These are phyloP conservation scores for Speoplatyrhinus poulsoni DNA, from an alignment of 2,113 vertebrate genomes.

Conservation along the genomic window DNA sequence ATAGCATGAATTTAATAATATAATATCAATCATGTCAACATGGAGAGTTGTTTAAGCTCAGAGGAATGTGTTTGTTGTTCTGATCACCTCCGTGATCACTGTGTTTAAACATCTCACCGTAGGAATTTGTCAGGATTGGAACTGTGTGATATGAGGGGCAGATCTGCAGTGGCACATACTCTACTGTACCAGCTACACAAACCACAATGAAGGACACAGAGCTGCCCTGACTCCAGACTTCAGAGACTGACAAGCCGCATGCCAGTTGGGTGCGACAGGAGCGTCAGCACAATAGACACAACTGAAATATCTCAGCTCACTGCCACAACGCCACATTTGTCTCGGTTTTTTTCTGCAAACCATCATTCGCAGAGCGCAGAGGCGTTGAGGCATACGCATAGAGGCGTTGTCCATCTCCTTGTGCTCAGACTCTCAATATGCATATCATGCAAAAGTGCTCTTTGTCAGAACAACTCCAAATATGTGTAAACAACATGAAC, in stretches of 20 bases:
- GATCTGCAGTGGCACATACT: not conserved
- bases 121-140: constrained; percentile 7
- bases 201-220: not conserved
- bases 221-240: constrained; percentile 25
- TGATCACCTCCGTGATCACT: constrained; percentile 1
- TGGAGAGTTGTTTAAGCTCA: constrained; percentile 6
- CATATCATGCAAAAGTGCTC: constrained; percentile 37
- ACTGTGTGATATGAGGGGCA: constrained; percentile 2
- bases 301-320: constrained; percentile 48
- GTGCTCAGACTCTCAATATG: constrained; percentile 39
- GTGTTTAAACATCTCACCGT: constrained; percentile 9
- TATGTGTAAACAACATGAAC: constrained; percentile 39
- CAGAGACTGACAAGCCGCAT: constrained; percentile 26
- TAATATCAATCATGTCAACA: constrained; percentile 11
- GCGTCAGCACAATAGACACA: constrained; percentile 38
- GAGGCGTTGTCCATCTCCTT: constrained; percentile 35
- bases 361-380: constrained; percentile 35
- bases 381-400: constrained; percentile 3
- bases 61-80: constrained; percentile 13
- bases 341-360: constrained; percentile 44
- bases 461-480: constrained; percentile 50
- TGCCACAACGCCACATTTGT: constrained; percentile 20
- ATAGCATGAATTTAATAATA: constrained; percentile 1
- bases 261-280: constrained; percentile 30
- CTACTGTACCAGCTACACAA: not conserved